Evolutionary conservation across 2,888 invertebrate species (phyloP), one percentile per base, ranked within the genome.

Genomic region (Salticus scenicus): DNA sequence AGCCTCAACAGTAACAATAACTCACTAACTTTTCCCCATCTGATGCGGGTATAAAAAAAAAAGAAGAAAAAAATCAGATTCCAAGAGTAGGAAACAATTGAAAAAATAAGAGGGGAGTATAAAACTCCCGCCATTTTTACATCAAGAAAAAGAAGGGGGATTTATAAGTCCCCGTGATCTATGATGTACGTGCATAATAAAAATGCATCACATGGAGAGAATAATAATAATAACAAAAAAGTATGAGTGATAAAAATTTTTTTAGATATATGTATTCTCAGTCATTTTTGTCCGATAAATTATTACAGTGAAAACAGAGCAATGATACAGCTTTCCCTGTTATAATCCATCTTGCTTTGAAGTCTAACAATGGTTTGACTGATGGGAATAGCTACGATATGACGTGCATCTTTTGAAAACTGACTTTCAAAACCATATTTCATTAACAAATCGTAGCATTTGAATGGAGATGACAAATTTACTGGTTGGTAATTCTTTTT

Each of bases 401-500:
- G 84, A 79, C 84, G 57, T 74, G 84, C 78, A n/a, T 64, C 79
- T 79, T 85, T 85, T 85, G 63, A 79, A 31, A 33, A 33, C 74
- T 74, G 84, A 85, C 84, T 85, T 57, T 79, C 30, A 28, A 27
- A 47, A 70, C 84, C 84, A 85, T 85, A 85, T 85, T 85, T 85
- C 84, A 85, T 85, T 85, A 85, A 85, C 84, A 85, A 85, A 85
- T 85, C 84, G 79, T 51, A 74, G 84, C 74, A 85, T 85, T 85
- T 85, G 84, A 85, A 85, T 85, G 84, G 84, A 47, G 78, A 85
- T 85, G 84, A 85, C 84, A 85, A 85, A 85, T 85, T 85, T 85
- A 85, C 78, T 85, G 78, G 77, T 33, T 69, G 51, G 47, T 57
- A 24, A 57, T 57, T 57, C 57, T 57, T 57, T 47, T 57, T 24